phyloP scores from a whole-genome alignment of 2,888 invertebrate species.

The Dicroscelio sp. region DNA sequence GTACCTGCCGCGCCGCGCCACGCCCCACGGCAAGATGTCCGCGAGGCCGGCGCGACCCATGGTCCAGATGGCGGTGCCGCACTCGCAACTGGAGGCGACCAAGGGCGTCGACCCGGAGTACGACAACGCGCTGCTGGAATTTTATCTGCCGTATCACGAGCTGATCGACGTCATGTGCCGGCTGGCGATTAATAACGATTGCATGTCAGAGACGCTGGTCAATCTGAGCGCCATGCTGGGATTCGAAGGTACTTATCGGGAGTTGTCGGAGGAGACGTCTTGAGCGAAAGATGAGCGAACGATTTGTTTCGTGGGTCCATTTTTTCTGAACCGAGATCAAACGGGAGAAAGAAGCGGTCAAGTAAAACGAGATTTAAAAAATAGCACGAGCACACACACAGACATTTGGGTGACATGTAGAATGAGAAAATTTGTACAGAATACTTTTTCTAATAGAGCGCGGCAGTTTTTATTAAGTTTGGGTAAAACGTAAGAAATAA shows the following conservation, averaged over 20 bases:
- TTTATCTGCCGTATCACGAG: constrained; percentile 97
- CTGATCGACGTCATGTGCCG: constrained; percentile 97
- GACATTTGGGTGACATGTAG: no score
- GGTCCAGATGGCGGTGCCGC: constrained; percentile 96
- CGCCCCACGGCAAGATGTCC: constrained; percentile 93
- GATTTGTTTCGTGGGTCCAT: no score
- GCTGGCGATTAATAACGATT: constrained; percentile 97
- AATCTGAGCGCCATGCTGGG: constrained; percentile 97
- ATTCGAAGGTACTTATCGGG: constrained; percentile 93
- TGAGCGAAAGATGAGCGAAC: no score
- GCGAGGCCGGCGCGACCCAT: constrained; percentile 95
- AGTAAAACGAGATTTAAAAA: no score
- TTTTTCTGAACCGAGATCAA: no score
- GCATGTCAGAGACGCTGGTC: constrained; percentile 96
- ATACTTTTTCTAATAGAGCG: no score
- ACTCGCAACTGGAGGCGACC: constrained; percentile 94
- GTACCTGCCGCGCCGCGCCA: constrained; percentile 95
- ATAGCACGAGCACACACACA: no score
- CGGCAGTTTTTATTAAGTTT: no score
- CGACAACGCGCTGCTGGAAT: constrained; percentile 95
- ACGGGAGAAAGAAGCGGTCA: no score
- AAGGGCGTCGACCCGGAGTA: constrained; percentile 96
- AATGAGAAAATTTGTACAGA: no score
- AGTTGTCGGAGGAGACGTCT: background rate
- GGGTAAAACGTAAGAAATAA: no score